phyloP scores from a whole-genome alignment of 92 coral and sea anemone species.

The Parazoanthus swiftii region DNA sequence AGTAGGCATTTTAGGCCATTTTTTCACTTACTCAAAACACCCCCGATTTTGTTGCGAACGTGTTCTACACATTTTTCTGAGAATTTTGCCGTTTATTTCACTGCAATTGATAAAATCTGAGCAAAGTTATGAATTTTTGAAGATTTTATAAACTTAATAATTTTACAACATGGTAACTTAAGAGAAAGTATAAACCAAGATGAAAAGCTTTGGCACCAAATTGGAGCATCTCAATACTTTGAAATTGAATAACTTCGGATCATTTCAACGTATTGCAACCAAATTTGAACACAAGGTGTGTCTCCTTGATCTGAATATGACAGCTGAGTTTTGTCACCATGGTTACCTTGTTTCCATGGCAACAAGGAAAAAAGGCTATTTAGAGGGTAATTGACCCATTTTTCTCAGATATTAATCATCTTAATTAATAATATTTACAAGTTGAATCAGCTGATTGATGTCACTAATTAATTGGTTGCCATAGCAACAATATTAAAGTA shows the following conservation, averaged over 20 bases:
- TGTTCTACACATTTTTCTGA: too few species aligned
- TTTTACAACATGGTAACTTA: constrained; percentile 1
- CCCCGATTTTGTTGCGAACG: too few species aligned
- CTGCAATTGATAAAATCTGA: too few species aligned
- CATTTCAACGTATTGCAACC: not conserved
- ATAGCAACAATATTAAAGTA: not conserved
- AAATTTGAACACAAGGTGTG: constrained; percentile 3
- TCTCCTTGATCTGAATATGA: not conserved
- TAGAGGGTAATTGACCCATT: not conserved
- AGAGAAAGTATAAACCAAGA: not conserved
- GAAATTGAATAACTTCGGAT: constrained; percentile 10
- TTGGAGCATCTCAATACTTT: constrained; percentile 12
- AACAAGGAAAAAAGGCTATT: not conserved
- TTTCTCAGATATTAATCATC: not conserved
- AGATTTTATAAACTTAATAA: too few species aligned
- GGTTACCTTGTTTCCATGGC: constrained; percentile 1
- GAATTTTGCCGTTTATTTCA: too few species aligned
- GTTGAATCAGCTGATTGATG: not conserved
- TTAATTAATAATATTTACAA: not conserved
- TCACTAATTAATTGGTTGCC: not conserved
- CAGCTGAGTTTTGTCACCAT: not conserved
- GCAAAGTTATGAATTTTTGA: too few species aligned
- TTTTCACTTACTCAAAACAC: too few species aligned
- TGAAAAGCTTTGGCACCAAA: constrained; percentile 2
- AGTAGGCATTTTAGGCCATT: too few species aligned